Percentiles rank a stretch among this genome's conserved stretches.
phyloP scores from a whole-genome alignment of 2,888 invertebrate genomes.

The Odontocolon sp. region DNA sequence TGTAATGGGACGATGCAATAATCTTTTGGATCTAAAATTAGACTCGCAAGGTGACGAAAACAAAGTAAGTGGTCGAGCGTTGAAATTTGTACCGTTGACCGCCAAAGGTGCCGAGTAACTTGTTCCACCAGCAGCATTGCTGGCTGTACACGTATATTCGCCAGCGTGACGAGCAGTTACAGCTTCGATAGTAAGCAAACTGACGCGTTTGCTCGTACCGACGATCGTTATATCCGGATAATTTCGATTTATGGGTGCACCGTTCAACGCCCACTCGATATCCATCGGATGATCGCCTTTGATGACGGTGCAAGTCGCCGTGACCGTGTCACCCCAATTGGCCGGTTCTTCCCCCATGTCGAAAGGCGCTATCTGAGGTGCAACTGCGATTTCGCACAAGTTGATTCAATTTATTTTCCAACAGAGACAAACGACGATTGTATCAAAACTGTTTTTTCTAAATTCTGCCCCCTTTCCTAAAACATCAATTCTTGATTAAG shows the following conservation, averaged over 20 bases:
- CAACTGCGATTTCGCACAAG: constrained; percentile 82
- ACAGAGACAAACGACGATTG: background rate
- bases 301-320: constrained; percentile 86
- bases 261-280: constrained; percentile 88
- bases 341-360: constrained; percentile 85
- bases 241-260: constrained; percentile 81
- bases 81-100: constrained; percentile 81
- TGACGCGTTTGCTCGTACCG: constrained; percentile 80
- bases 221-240: constrained; percentile 72
- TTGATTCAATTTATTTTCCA: background rate
- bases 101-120: constrained; percentile 81
- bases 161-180: constrained; percentile 86
- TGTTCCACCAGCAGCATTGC: constrained; percentile 81
- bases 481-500: no score
- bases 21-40: background rate
- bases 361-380: constrained; percentile 88
- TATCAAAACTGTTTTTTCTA: no score
- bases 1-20: no score
- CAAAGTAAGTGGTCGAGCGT: constrained; percentile 80
- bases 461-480: no score
- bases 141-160: constrained; percentile 85
- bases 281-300: constrained; percentile 90
- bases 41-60: background rate
- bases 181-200: constrained; percentile 85
- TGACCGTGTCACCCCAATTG: constrained; percentile 86